phyloP scores from a whole-genome alignment of 2,888 invertebrate genomes.

The Leptopilina myrica region DNA sequence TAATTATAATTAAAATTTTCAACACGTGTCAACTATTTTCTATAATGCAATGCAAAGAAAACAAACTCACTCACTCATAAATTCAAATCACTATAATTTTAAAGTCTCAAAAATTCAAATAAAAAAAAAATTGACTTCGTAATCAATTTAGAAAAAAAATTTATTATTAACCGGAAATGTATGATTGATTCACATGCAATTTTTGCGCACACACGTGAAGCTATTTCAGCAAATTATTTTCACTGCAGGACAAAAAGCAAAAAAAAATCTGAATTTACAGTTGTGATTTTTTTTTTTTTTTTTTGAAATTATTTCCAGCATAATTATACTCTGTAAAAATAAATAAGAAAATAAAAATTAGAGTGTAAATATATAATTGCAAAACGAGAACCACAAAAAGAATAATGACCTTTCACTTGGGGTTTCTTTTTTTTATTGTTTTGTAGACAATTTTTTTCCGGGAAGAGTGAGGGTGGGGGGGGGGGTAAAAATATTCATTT shows the following conservation, averaged over 20 bases:
- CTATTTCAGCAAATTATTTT: constrained; percentile 10
- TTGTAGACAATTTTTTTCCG: too few species aligned
- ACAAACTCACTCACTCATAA: too few species aligned
- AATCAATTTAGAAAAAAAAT: background rate
- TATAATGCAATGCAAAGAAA: too few species aligned
- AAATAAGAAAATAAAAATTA: background rate
- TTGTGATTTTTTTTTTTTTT: constrained; percentile 8
- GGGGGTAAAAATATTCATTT: too few species aligned
- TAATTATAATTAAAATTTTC: too few species aligned
- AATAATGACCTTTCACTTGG: too few species aligned
- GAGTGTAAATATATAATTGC: too few species aligned
- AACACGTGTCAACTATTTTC: too few species aligned
- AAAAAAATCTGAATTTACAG: background rate
- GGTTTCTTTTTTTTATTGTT: too few species aligned
- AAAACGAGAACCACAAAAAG: too few species aligned
- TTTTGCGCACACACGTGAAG: constrained; percentile 22
- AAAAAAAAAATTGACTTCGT: background rate
- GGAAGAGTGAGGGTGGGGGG: too few species aligned
- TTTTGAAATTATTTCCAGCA: background rate
- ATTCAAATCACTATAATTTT: too few species aligned
- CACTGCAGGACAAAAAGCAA: background rate
- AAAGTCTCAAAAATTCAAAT: background rate
- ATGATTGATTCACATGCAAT: constrained; percentile 18
- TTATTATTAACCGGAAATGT: constrained; percentile 12
- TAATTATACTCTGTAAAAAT: background rate